Base-by-base conservation (phyloP, 1,140 invertebrate genomes). In the Drosophila orena region DNA sequence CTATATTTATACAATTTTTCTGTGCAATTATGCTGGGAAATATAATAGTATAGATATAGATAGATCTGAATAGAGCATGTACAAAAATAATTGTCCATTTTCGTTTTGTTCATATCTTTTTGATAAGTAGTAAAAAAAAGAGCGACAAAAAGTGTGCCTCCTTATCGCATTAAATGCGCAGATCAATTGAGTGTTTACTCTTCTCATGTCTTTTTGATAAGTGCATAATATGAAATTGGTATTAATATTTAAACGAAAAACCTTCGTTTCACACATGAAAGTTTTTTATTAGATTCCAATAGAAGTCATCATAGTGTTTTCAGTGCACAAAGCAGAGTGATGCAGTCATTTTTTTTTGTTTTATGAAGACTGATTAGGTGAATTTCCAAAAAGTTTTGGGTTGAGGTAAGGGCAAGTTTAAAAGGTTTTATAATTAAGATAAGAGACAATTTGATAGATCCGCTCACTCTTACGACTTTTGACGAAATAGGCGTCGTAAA, bases 371-470 rank as follows among this genome's bases (percentile, higher is more conserved):
- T 44, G 15, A 44, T 11, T 22, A 44, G 14, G 15, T 1, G 3
- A 11, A 15, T 43, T 22, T 43, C 42, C 15, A 4, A 4, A 12
- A 14, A 4, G 20, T 14, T 14, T 46, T 24, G 12, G 4, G 44
- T 46, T 46, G 44, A 46, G 44, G 44, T 46, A 46, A 46, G 43
- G 43, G 11, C 17, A 46, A 46, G 43, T 11, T 22, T 14, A 22
- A 24, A 24, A 4, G 20, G 22, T 22, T 14, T 24, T 14, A 1
- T 46, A 22, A 2, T 24, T 14, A 20, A 14, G 44, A 46, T 46
- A 22, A 24, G 12, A 24, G 5, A 49, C n/a, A 49, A 24, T 14
- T 12, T 17, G 42, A 17, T 43, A 20, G 10, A 43, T 4, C 10
- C 15, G 10, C 10, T 22, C 12, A 27, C 22, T 12, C 22, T 24